phyloP scores from a whole-genome alignment of 2,888 invertebrate genomes.

The Hyposoter dolosus region DNA sequence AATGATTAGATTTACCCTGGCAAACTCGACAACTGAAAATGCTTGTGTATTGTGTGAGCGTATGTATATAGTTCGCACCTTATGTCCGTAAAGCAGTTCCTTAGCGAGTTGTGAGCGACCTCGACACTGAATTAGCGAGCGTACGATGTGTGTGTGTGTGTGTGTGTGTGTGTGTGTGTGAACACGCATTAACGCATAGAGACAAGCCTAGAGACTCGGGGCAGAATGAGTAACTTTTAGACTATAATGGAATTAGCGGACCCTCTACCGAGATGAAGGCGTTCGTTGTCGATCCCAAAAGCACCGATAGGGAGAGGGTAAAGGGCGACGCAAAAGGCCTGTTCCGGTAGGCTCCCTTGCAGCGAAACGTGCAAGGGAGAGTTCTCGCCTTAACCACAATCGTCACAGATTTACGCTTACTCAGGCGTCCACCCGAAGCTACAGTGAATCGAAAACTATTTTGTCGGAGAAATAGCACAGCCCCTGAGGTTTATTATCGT shows the following conservation, averaged over 20 bases:
- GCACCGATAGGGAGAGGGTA: conserved; percentile 10
- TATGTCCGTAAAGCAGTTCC: background rate
- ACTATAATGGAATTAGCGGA: conserved; percentile 76
- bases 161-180: conserved; percentile 14
- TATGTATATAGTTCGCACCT: conserved; percentile 26
- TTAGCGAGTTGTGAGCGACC: conserved; percentile 55
- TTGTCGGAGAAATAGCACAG: conserved; percentile 8
- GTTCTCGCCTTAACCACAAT: conserved; percentile 49
- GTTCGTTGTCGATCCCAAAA: conserved; percentile 49
- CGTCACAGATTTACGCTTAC: conserved; percentile 57
- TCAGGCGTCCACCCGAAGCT: conserved; percentile 23
- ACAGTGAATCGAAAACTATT: conserved; percentile 36
- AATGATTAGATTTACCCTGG: conserved; percentile 73
- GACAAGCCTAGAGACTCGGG: conserved; percentile 34
- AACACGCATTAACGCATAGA: conserved; percentile 23
- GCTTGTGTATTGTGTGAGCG: conserved; percentile 9
- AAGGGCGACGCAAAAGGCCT: conserved; percentile 35
- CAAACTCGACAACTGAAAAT: conserved; percentile 65
- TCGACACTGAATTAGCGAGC: conserved; percentile 56
- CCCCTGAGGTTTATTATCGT: background rate
- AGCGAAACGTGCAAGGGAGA: conserved; percentile 39
- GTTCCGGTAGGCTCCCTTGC: conserved; percentile 46
- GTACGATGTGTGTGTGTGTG: conserved; percentile 4
- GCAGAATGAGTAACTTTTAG: conserved; percentile 74
- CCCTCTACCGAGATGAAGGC: conserved; percentile 69